Percentiles rank a stretch among this genome's conserved stretches.
These are phyloP conservation scores for Hyaena hyaena DNA, from an alignment of 2,113 vertebrate genomes.

Conservation along the genomic window DNA sequence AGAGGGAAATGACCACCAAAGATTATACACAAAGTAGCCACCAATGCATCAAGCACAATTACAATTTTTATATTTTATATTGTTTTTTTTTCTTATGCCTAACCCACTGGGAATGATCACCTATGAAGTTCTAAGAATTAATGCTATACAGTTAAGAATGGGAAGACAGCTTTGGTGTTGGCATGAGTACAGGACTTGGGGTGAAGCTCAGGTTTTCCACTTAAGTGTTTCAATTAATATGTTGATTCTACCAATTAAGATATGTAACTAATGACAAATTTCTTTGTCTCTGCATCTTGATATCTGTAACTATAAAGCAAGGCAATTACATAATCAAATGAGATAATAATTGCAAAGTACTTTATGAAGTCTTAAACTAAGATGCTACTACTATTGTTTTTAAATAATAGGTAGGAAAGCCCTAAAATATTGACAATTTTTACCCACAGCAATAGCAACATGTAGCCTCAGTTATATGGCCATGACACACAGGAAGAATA, in stretches of 20 bases:
- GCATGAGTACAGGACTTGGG: not conserved
- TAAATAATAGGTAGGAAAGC: not conserved
- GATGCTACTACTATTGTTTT: not conserved
- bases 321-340: not conserved
- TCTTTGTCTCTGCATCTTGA: not conserved
- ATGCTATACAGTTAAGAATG: not conserved
- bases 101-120: not conserved
- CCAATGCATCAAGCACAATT: not conserved
- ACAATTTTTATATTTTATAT: not conserved
- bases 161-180: not conserved
- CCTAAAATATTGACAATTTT: not conserved
- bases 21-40: not conserved
- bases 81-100: not conserved
- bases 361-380: not conserved
- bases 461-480: not conserved
- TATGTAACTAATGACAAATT: not conserved
- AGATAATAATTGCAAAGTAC: not conserved
- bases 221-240: not conserved
- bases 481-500: not conserved
- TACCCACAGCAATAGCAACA: not conserved
- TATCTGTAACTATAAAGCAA: not conserved
- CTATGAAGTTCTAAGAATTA: slow-evolving; percentile 13
- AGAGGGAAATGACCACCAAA: not conserved
- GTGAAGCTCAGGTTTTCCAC: not conserved
- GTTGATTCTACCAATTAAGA: not conserved